These are phyloP conservation scores for Phenacoccus solenopsis DNA, from an alignment of 1,140 invertebrate genomes.

Conservation along the genomic window DNA sequence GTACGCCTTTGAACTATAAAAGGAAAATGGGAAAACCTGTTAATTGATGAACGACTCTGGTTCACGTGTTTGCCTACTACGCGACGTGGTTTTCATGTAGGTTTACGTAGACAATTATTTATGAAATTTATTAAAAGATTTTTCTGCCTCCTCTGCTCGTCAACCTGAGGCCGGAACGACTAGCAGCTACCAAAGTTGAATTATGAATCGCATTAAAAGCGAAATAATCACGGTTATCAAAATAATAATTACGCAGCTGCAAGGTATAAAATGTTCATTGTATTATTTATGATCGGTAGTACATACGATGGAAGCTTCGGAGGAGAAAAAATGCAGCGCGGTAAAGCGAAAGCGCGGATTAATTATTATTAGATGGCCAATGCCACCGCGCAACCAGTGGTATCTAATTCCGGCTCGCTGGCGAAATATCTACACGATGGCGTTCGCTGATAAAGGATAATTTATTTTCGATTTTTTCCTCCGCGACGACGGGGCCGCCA, in stretches of 20 bases:
- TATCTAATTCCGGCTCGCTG: not conserved
- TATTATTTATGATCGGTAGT: not conserved
- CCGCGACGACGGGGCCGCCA: not conserved
- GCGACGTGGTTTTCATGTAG: not conserved
- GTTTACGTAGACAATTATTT: not conserved
- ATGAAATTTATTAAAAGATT: not conserved
- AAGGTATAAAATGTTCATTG: conserved; percentile 3
- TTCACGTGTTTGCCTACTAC: not conserved
- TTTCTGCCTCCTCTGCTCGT: not conserved
- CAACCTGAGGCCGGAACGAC: no score
- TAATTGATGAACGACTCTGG: not conserved
- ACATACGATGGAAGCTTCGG: not conserved
- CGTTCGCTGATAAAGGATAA: not conserved
- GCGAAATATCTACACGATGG: not conserved
- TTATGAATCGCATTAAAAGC: not conserved
- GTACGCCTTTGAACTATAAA: not conserved
- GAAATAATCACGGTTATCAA: not conserved
- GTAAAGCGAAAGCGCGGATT: not conserved
- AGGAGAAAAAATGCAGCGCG: not conserved
- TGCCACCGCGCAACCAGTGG: not conserved
- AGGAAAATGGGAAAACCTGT: not conserved
- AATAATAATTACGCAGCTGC: conserved; percentile 2
- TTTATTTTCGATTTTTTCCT: not conserved
- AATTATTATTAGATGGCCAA: not conserved
- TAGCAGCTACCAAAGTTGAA: not conserved